A percentile compares a stretch with the other conserved stretches of the same genome.
These are phyloP conservation scores for Picathartes gymnocephalus DNA, from an alignment of 2,113 vertebrate species.

Conservation along the genomic window DNA sequence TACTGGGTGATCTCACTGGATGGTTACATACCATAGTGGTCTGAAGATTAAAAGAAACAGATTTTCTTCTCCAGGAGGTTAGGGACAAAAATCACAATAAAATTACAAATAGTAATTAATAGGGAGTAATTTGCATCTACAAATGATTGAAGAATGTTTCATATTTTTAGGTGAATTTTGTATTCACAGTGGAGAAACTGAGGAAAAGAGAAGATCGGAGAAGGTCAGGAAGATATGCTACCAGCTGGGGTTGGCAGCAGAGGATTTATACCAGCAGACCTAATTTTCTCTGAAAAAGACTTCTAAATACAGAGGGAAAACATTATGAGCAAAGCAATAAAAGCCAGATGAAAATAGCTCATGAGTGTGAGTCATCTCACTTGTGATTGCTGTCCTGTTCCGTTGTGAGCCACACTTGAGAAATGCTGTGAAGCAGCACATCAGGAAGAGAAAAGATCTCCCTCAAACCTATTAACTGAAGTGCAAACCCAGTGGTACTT, in stretches of 20 bases:
- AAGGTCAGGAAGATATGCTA: background rate
- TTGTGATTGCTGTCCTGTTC: slow-evolving; percentile 17
- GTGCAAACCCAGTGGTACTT: background rate
- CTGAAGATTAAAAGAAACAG: background rate
- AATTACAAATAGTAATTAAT: background rate
- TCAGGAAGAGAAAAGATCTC: background rate
- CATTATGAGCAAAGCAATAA: background rate
- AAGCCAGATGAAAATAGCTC: slow-evolving; percentile 37
- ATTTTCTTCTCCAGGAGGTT: background rate
- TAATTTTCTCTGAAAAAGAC: background rate
- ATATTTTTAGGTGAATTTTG: background rate
- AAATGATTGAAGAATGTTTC: background rate
- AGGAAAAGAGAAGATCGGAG: background rate
- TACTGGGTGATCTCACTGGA: background rate
- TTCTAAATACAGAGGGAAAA: slow-evolving; percentile 23
- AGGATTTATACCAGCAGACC: background rate
- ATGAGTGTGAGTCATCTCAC: slow-evolving; percentile 37
- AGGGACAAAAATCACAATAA: background rate
- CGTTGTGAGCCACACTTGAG: background rate
- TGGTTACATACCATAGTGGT: background rate
- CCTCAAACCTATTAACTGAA: background rate
- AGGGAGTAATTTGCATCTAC: background rate
- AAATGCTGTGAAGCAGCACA: background rate
- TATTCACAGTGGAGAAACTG: background rate
- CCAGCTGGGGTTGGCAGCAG: background rate